Evolutionary conservation across 2,113 vertebrate genomes (phyloP).

Genomic region (Pelecanus crispus): DNA sequence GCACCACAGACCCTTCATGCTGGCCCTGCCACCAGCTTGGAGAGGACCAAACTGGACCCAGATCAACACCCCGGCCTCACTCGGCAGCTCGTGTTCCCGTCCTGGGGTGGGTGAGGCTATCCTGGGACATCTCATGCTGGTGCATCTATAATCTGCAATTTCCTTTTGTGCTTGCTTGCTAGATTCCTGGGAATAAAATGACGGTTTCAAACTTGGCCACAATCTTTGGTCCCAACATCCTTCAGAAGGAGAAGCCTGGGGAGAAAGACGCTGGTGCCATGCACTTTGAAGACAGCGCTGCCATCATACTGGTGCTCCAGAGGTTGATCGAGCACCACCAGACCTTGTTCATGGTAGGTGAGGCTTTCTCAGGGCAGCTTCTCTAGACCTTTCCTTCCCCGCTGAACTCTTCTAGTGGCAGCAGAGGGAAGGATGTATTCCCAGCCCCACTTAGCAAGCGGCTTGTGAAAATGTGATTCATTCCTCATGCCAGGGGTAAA

Average conservation of each 20-base stretch:
- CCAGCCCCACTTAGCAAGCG: not conserved
- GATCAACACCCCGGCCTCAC: fast-evolving
- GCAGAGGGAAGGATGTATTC: not conserved
- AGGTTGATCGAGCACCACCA: constrained; percentile 84
- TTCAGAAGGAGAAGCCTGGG: constrained; percentile 77
- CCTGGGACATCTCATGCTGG: not conserved
- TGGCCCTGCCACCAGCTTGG: not conserved
- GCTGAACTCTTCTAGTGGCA: not conserved
- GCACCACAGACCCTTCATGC: not conserved
- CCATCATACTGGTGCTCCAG: constrained; percentile 84
- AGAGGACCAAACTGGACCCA: not conserved
- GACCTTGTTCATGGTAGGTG: constrained; percentile 79
- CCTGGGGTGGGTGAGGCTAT: not conserved
- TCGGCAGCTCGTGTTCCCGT: not conserved
- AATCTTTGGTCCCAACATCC: constrained; percentile 88
- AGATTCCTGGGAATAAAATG: constrained; percentile 94
- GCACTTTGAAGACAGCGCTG: constrained; percentile 83
- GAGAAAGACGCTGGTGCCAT: constrained; percentile 71
- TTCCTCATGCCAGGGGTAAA: not conserved
- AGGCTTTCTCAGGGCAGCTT: not conserved
- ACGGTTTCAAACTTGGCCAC: constrained; percentile 88
- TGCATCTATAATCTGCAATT: not conserved
- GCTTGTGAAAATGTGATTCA: not conserved
- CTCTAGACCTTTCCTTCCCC: not conserved
- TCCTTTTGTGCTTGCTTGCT: not conserved